Evolutionary conservation across 2,113 vertebrate genomes (phyloP), one percentile per base, ranked within the genome.

Genomic region (Pristiophorus japonicus): DNA sequence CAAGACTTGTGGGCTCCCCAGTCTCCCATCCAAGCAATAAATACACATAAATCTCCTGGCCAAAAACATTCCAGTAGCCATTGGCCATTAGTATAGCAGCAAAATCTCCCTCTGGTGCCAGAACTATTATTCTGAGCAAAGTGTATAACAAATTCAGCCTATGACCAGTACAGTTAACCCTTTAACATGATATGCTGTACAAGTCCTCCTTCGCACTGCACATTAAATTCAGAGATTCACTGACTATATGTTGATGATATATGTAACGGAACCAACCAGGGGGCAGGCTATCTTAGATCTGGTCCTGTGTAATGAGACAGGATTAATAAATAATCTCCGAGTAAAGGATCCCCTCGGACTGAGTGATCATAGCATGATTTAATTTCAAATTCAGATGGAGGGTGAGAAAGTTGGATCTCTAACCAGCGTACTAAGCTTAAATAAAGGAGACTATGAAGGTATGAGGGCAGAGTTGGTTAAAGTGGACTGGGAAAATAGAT

Each of bases 11-110:
- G 88, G 34, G 88, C 14, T 92, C 55, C 88, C 55, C 59, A 96
- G 95, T 93, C 96, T 96, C 96, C 75, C 96, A 95, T 95, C 95
- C 81, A 0, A 0, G 30, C 73, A 96, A 95, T 95, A 14, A 78
- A 59, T 0, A 93, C 66, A 78, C 92, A 65, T 22, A 95, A 51
- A 45, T 30, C 47, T 67, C 22, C 67, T 42, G 34, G 70, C 67
- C 42, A 34, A 91, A 91, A n/a, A n/a, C 87, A 38, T 95, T 51
- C 59, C 65, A 90, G 20, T 59, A 59, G 45, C 55, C 73, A 66
- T 95, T 59, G 45, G 45, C 55, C 73, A 66, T 95, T 95, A 66
- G 51, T 75, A 70, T 85, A 96, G 75, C 95, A 95, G 66, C 59
- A 63, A 85, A 65, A 90, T 2, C 24, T 24, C 16, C 3, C 42